Conservation (phyloP, 37 sponge, comb jelly and placozoan species). For the Ephydatia muelleri region DNA sequence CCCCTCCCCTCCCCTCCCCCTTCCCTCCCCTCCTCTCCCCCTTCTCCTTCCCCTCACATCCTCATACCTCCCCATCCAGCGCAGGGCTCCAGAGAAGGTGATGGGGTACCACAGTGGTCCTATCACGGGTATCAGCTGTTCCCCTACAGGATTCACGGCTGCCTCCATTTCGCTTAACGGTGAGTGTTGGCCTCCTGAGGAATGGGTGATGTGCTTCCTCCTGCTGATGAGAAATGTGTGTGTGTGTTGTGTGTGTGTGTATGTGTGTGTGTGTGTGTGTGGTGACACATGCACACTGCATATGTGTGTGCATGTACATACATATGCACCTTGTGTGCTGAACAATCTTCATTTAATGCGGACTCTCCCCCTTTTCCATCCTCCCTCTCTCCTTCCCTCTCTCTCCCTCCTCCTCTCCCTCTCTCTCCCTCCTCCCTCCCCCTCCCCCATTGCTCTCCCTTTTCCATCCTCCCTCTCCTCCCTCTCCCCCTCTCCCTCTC, state of each 20-base stretch:
- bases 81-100: conserved; percentile 87
- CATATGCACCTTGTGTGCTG: no score
- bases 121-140: conserved; percentile 65
- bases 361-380: no score
- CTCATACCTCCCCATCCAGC: conserved; percentile 31
- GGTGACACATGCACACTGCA: background rate
- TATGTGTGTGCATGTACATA: background rate
- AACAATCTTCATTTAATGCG: no score
- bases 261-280: conserved; percentile 11
- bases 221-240: no score
- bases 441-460: no score
- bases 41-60: background rate
- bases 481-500: no score
- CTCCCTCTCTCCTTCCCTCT: no score
- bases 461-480: no score
- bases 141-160: conserved; percentile 65
- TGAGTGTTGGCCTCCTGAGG: background rate
- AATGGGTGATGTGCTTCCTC: background rate
- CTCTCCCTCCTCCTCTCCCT: no score
- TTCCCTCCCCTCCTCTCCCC: no score
- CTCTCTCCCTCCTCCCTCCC: no score
- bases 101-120: conserved; percentile 87
- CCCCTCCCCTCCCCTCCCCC: no score
- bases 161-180: conserved; percentile 73
- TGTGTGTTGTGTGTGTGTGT: conserved; percentile 6